Evolutionary conservation across 2,797 vertebrate genomes (phyloP).

Genomic region (Siniperca undulata): DNA sequence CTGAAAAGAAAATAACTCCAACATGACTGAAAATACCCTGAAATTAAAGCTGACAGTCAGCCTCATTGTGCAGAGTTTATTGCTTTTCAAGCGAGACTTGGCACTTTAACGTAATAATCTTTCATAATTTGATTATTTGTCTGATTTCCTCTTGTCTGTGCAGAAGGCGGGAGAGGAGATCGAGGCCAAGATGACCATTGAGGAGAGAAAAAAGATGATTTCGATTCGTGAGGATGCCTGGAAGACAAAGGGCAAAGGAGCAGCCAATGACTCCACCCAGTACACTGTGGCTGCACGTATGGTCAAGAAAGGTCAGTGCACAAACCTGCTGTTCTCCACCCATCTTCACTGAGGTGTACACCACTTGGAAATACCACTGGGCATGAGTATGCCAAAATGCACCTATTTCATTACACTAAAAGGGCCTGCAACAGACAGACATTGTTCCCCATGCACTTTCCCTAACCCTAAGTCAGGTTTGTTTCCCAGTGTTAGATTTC

Average conservation of each 20-base stretch:
- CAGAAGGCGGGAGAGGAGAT: constrained; percentile 88
- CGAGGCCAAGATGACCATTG: constrained; percentile 93
- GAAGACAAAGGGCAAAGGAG: constrained; percentile 92
- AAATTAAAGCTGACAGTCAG: not conserved
- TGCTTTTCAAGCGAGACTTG: constrained; percentile 15
- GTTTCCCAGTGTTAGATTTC: not conserved
- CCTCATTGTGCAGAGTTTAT: not conserved
- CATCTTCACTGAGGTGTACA: not conserved
- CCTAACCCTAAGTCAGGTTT: too few relatives aligned
- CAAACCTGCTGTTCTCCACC: not conserved
- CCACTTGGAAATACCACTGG: not conserved
- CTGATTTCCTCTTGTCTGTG: constrained; percentile 22
- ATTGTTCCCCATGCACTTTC: not conserved
- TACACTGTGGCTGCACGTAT: constrained; percentile 97
- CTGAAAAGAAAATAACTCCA: not conserved
- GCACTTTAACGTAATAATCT: not conserved
- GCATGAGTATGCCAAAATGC: not conserved
- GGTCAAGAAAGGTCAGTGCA: constrained; percentile 95
- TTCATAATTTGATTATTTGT: not conserved
- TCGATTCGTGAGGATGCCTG: constrained; percentile 94
- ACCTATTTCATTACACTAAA: not conserved
- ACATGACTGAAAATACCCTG: not conserved
- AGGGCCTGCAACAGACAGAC: not conserved
- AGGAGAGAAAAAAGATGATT: constrained; percentile 97
- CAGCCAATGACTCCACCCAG: constrained; percentile 95